phyloP scores from a whole-genome alignment of 2,888 invertebrate species.

The Alcis repandata region DNA sequence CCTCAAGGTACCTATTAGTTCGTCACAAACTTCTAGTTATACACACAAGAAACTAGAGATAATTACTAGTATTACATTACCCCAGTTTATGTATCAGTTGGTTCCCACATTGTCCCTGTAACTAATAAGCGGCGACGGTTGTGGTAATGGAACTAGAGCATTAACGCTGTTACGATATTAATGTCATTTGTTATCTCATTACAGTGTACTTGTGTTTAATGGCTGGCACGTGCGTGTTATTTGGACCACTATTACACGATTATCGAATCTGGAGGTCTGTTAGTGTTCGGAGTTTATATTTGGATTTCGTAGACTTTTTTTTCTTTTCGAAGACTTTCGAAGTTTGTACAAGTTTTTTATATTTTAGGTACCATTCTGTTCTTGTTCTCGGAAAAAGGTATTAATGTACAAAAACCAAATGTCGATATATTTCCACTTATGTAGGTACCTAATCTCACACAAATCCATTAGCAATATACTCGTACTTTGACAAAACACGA shows the following conservation, averaged over 20 bases:
- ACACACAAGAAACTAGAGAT: not conserved
- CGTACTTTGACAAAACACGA: too few species aligned
- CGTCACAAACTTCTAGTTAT: too few species aligned
- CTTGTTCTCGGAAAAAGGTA: too few species aligned
- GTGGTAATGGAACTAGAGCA: constrained; percentile 26
- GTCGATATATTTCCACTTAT: not conserved
- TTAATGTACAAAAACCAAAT: too few species aligned
- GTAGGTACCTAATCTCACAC: not conserved
- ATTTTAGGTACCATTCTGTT: too few species aligned
- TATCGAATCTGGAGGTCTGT: not conserved
- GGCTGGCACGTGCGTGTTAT: constrained; percentile 10
- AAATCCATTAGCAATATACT: too few species aligned
- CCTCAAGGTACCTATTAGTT: too few species aligned
- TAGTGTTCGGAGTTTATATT: too few species aligned
- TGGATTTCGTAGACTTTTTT: too few species aligned
- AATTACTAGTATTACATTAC: constrained; percentile 1
- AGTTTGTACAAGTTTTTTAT: too few species aligned
- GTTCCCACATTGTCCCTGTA: constrained; percentile 12
- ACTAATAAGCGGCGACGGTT: constrained; percentile 27
- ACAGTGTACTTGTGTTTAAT: constrained; percentile 17
- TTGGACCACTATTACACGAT: not conserved
- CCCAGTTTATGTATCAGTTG: constrained; percentile 2
- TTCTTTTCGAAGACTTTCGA: too few species aligned
- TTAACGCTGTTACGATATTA: constrained; percentile 29
- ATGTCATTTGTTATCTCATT: constrained; percentile 27